These are phyloP conservation scores for Adelges cooleyi DNA, from an alignment of 1,140 invertebrate species.

Conservation along the genomic window DNA sequence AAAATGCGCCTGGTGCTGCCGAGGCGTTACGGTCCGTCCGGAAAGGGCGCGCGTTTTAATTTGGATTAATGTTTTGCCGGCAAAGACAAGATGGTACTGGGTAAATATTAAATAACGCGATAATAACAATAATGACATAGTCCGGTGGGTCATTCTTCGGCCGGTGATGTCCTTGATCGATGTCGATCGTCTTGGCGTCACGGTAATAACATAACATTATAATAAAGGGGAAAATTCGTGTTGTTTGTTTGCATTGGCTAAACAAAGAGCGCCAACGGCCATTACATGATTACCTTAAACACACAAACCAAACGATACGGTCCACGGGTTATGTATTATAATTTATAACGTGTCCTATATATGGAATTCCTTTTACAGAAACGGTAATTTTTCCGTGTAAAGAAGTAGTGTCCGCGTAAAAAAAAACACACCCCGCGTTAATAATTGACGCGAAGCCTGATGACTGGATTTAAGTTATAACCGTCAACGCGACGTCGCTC, in stretches of 20 bases:
- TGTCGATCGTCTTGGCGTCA: conserved; percentile 7
- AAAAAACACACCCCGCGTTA: not conserved
- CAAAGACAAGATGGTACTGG: conserved; percentile 5
- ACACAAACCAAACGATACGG: conserved; percentile 27
- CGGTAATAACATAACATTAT: conserved; percentile 9
- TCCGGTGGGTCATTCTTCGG: not conserved
- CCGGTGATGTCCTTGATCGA: conserved; percentile 9
- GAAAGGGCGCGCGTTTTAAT: not conserved
- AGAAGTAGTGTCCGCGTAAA: no score
- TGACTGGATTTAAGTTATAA: no score
- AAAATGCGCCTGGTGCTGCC: no score
- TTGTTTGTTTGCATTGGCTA: conserved; percentile 7
- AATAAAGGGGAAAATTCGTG: conserved; percentile 7
- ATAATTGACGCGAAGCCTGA: not conserved
- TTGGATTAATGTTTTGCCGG: conserved; percentile 7
- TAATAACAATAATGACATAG: conserved; percentile 10
- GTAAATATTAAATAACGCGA: conserved; percentile 25
- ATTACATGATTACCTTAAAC: conserved; percentile 29
- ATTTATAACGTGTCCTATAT: not conserved
- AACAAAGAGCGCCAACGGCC: conserved; percentile 5
- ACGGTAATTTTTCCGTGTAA: no score
- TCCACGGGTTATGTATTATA: conserved; percentile 26
- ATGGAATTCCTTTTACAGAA: not conserved
- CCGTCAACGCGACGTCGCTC: no score
- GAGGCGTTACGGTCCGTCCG: no score